Conservation (phyloP, 1,140 invertebrate genomes). For the Euwallacea fornicatus region DNA sequence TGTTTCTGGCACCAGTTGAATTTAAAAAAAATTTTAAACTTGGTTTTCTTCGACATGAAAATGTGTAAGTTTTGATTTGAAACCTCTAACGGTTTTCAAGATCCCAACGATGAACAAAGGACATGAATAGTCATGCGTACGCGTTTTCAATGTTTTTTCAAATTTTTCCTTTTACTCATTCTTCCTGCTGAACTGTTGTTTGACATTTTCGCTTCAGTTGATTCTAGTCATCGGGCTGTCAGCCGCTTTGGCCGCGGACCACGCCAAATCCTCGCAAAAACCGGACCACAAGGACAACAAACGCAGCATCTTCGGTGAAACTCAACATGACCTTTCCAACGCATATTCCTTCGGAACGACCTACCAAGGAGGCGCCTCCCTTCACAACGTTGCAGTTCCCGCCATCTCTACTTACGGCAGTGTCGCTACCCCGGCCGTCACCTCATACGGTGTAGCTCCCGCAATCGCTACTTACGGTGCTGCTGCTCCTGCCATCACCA, state of each 20-base stretch:
- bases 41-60: too few relatives aligned
- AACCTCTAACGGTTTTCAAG: background rate
- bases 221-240: slow-evolving; percentile 9
- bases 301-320: slow-evolving; percentile 8
- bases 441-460: background rate
- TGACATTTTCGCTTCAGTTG: background rate
- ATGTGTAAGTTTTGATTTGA: background rate
- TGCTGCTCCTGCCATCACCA: background rate
- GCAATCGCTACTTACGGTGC: background rate
- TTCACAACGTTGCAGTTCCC: background rate
- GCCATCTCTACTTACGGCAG: background rate
- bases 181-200: background rate
- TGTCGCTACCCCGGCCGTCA: background rate
- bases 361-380: background rate
- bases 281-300: slow-evolving; percentile 9
- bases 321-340: background rate
- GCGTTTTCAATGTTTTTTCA: background rate
- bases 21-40: too few relatives aligned
- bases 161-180: too few relatives aligned
- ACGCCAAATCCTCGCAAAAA: background rate
- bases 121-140: background rate
- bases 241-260: slow-evolving; percentile 5
- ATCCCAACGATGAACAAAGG: background rate
- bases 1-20: too few relatives aligned
- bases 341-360: background rate